phyloP scores from a whole-genome alignment of 2,888 invertebrate genomes.

The Harpalus rubripes region DNA sequence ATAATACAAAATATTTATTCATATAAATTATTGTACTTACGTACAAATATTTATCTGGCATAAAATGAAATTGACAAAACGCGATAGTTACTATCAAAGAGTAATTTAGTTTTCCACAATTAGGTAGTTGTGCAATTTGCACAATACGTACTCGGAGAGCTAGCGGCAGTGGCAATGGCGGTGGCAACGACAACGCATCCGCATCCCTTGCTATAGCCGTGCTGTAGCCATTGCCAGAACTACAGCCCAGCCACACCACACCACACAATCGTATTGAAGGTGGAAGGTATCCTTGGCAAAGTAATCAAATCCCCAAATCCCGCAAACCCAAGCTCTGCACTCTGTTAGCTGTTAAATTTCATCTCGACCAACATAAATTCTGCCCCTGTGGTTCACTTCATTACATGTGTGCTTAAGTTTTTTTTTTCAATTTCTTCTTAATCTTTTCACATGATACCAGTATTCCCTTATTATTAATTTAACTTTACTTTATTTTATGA shows the following conservation, averaged over 20 bases:
- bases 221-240: not conserved
- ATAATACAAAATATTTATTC: too few species aligned
- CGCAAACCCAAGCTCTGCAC: not conserved
- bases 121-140: not conserved
- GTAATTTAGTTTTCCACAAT: not conserved
- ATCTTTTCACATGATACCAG: not conserved
- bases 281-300: conserved; percentile 18
- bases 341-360: conserved; percentile 10
- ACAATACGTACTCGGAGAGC: not conserved
- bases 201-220: not conserved
- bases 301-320: conserved; percentile 25
- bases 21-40: too few species aligned
- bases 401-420: not conserved
- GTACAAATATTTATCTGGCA: too few species aligned
- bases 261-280: conserved; percentile 13
- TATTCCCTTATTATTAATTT: not conserved
- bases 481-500: too few species aligned
- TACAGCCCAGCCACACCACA: not conserved
- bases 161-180: not conserved
- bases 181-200: not conserved
- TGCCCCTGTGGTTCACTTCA: not conserved
- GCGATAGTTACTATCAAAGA: not conserved
- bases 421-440: not conserved
- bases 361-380: conserved; percentile 1
- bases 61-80: not conserved